Evolutionary conservation across 2,888 invertebrate genomes (phyloP).

Genomic region (Lithosia quadra): DNA sequence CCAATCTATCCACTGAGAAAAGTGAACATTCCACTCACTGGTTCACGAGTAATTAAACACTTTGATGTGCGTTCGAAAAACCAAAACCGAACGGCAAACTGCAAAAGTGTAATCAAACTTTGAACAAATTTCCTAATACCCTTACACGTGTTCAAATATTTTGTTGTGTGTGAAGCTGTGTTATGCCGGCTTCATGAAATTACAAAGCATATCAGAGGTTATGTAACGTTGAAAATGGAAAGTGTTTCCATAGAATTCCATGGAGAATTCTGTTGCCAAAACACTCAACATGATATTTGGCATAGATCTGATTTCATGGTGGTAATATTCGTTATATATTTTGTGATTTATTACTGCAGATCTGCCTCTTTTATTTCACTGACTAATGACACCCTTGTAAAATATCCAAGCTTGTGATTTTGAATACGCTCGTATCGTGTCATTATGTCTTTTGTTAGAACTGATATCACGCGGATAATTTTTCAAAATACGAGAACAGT

Average conservation of each 20-base stretch:
- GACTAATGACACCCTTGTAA: neutral
- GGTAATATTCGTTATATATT: constrained; percentile 6
- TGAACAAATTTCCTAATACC: neutral
- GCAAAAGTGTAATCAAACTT: neutral
- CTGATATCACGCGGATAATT: too few species aligned
- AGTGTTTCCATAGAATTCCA: constrained; percentile 9
- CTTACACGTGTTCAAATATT: neutral
- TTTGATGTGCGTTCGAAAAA: neutral
- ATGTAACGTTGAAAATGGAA: neutral
- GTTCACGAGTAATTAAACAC: neutral
- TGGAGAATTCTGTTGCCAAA: constrained; percentile 14
- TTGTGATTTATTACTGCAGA: constrained; percentile 19
- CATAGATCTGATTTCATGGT: neutral
- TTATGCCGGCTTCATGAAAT: neutral
- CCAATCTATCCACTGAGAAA: neutral
- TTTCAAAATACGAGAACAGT: too few species aligned
- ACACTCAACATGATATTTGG: constrained; percentile 17
- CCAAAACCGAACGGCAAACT: neutral
- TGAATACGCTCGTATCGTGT: neutral
- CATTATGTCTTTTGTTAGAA: neutral
- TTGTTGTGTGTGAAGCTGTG: neutral
- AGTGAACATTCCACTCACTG: neutral
- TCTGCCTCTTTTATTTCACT: neutral
- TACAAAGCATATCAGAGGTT: neutral
- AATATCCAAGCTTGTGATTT: neutral